These are phyloP conservation scores for Lathronympha strigana DNA, from an alignment of 2,888 invertebrate species.

Conservation along the genomic window DNA sequence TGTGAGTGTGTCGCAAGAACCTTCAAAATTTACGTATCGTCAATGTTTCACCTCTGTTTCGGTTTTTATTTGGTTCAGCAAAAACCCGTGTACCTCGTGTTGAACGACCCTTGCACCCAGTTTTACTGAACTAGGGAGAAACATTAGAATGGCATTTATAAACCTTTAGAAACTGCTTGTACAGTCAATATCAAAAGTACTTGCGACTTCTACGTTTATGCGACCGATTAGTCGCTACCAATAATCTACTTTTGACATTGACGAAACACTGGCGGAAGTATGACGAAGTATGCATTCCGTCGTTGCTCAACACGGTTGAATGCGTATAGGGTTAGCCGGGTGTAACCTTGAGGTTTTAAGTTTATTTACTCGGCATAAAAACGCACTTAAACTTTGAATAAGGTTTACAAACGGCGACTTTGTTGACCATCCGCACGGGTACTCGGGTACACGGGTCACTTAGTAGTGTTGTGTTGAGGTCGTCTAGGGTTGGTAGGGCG, in stretches of 20 bases:
- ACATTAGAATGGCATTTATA: background rate
- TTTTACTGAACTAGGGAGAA: too few relatives aligned
- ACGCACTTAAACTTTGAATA: background rate
- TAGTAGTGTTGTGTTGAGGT: background rate
- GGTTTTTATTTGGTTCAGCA: background rate
- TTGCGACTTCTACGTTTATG: background rate
- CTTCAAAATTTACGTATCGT: background rate
- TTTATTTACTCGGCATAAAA: background rate
- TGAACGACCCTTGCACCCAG: too few relatives aligned
- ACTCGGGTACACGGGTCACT: slow-evolving; percentile 2
- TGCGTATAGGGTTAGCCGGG: background rate
- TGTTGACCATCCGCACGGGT: background rate
- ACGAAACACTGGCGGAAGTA: background rate
- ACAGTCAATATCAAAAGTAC: background rate
- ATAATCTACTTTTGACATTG: background rate
- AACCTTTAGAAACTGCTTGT: background rate
- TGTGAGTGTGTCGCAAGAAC: background rate
- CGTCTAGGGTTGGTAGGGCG: slow-evolving; percentile 41
- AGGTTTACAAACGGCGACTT: background rate
- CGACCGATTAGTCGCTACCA: background rate
- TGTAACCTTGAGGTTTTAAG: background rate
- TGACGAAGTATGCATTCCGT: background rate
- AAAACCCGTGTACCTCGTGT: slow-evolving; percentile 1
- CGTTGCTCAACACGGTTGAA: background rate
- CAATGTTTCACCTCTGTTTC: background rate